Conservation (phyloP, 2,797 vertebrate genomes). For the Phylloscopus collybita region DNA sequence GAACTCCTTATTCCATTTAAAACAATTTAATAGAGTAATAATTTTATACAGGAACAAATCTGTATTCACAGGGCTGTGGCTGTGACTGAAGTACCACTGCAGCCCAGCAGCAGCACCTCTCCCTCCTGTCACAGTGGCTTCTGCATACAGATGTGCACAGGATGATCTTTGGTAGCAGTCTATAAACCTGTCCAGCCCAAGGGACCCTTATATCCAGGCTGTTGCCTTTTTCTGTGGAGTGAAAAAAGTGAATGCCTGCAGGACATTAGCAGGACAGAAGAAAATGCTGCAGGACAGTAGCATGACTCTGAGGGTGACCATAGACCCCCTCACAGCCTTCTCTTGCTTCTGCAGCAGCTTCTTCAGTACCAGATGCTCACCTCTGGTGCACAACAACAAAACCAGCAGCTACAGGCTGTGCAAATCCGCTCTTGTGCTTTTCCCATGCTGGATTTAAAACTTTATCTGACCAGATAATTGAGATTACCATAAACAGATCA, state of each 20-base stretch:
- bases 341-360: background rate
- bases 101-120: background rate
- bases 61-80: background rate
- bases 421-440: background rate
- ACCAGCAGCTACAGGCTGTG: too few relatives aligned
- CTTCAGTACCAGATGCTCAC: background rate
- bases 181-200: background rate
- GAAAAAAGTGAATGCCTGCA: background rate
- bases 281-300: background rate
- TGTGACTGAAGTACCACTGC: background rate
- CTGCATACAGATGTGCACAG: background rate
- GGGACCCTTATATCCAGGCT: background rate
- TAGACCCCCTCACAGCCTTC: fast-evolving
- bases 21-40: background rate
- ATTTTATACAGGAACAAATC: background rate
- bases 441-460: background rate
- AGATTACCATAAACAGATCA: background rate
- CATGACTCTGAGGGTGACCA: background rate
- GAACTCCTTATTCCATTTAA: background rate
- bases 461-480: background rate
- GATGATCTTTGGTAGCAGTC: background rate
- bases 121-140: background rate
- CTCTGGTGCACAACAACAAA: background rate
- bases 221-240: background rate
- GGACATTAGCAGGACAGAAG: background rate